Conservation (phyloP, 1,140 invertebrate species). For the Neodiprion lecontei region DNA sequence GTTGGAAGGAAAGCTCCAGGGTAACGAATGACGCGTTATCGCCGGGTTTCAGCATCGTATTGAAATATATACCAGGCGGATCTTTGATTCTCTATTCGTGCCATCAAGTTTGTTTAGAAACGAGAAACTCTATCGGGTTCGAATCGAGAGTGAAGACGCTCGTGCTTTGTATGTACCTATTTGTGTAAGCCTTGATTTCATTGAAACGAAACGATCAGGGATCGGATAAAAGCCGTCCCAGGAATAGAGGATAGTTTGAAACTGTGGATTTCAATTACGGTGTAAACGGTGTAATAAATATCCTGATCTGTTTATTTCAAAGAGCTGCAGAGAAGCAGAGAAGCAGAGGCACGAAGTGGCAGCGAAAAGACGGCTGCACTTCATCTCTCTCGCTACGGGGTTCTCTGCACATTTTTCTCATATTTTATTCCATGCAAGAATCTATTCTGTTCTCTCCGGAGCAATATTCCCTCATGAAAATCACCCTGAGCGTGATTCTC, state of each 20-base stretch:
- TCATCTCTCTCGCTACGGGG: too few species aligned
- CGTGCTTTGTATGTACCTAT: background rate
- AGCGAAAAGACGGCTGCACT: too few species aligned
- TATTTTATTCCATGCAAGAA: too few species aligned
- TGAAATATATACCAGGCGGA: background rate
- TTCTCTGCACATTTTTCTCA: too few species aligned
- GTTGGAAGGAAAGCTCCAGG: background rate
- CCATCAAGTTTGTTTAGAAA: background rate
- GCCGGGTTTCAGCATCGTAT: background rate
- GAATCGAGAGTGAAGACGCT: background rate
- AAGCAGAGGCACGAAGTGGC: too few species aligned
- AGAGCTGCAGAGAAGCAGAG: too few species aligned
- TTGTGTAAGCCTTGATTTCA: background rate
- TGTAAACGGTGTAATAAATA: too few species aligned
- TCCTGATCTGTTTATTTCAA: too few species aligned
- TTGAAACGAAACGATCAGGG: background rate
- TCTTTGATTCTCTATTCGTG: background rate
- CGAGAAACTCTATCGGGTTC: background rate
- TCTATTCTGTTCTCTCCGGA: too few species aligned
- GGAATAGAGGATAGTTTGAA: background rate
- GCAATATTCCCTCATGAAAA: too few species aligned
- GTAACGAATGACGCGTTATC: background rate
- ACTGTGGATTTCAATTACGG: background rate
- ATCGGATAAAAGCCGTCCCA: background rate
- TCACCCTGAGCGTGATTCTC: too few species aligned